Evolutionary conservation across 2,113 vertebrate species (phyloP), one percentile per base, ranked within the genome.

Genomic region (Taurulus bubalis): DNA sequence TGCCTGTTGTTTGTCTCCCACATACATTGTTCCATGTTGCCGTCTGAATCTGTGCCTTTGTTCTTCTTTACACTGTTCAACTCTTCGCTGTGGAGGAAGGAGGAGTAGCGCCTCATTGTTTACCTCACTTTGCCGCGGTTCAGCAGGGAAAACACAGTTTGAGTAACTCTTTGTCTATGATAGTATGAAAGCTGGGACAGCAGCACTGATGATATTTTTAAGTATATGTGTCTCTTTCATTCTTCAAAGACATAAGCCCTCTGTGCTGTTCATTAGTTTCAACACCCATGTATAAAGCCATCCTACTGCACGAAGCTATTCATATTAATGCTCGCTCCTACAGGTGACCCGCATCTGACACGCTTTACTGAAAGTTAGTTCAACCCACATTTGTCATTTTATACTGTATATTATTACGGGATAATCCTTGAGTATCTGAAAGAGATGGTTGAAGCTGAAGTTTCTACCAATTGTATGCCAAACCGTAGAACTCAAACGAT

Each of bases 1-100:
- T 72, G 38, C 62, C 69, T 76, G 55, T 83, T 76, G 71, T 84
- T 85, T 82, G 42, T 78, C 82, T 85, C 80, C 56, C 68, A 85
- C 78, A 81, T 80, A 72, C 40, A 71, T 69, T 73, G 74, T 56
- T 53, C 40, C 42, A 45, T 74, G 58, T 86, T 86, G 16, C 67
- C 24, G 8, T 85, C 70, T 76, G 67, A 84, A 71, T 77, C 68
- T 45, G 51, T 47, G 45, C 40, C 73, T 79, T 67, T 80, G 38
- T 75, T 85, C 34, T 73, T 58, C 68, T 68, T 66, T 12, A 42
- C 38, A 4, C 53, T 59, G 36, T 77, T 84, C 30, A 60, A 75
- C 42, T 63, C 22, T 74, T 74, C 0, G 1, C 51, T 49, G 0
- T 34, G 30, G 72, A 32, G 6, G 38, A 58, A 49, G 16, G 8